phyloP scores from a whole-genome alignment of 2,113 vertebrate species.

The Girardinichthys multiradiatus region DNA sequence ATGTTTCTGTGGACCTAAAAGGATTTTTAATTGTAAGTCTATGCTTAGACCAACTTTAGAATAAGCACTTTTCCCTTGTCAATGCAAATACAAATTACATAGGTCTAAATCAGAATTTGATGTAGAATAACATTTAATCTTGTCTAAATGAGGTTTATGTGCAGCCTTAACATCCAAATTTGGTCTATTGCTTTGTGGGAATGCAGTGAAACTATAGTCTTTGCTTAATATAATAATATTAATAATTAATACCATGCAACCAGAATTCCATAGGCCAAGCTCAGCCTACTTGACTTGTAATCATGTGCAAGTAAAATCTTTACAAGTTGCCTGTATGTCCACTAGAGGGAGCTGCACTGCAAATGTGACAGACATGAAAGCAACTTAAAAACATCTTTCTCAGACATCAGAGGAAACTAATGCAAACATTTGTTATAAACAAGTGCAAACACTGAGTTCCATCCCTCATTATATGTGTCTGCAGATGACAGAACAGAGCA shows the following conservation, averaged over 20 bases:
- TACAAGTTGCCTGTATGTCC: constrained; percentile 2
- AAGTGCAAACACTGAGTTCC: constrained; percentile 14
- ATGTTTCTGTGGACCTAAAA: background rate
- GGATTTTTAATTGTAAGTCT: background rate
- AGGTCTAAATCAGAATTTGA: too few species aligned
- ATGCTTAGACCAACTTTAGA: too few species aligned
- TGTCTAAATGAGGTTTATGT: too few species aligned
- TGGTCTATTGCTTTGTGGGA: too few species aligned
- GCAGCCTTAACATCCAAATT: too few species aligned
- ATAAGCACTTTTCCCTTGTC: too few species aligned
- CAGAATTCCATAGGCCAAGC: too few species aligned
- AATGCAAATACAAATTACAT: too few species aligned
- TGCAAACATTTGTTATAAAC: constrained; percentile 1
- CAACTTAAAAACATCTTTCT: constrained; percentile 1
- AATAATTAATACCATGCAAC: too few species aligned
- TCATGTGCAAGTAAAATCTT: background rate
- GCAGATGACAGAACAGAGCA: constrained; percentile 15
- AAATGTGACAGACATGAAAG: background rate
- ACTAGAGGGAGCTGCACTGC: constrained; percentile 58
- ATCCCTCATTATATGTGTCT: constrained; percentile 38
- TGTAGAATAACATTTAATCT: too few species aligned
- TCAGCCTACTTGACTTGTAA: background rate
- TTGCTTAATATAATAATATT: too few species aligned
- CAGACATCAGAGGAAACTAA: constrained; percentile 20
- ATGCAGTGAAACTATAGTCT: too few species aligned